Evolutionary conservation across 1,140 invertebrate genomes (phyloP).

Genomic region (Drosophila pruinosa): DNA sequence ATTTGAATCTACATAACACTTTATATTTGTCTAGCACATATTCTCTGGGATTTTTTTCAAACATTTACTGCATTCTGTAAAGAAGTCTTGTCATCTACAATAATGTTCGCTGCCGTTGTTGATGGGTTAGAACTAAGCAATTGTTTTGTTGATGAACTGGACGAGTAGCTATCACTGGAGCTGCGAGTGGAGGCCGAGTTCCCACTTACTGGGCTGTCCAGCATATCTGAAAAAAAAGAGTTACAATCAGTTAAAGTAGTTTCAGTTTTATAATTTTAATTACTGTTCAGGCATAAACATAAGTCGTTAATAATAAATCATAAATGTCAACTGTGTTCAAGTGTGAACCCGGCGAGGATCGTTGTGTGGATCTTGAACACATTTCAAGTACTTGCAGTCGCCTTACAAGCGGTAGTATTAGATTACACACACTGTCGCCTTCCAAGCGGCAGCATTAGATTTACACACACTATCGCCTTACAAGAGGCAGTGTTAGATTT

Average conservation of each 20-base stretch:
- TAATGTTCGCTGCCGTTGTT: constrained; percentile 76
- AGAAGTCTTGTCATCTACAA: constrained; percentile 77
- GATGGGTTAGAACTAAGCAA: constrained; percentile 84
- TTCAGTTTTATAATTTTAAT: background rate
- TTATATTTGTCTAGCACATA: background rate
- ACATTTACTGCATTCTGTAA: constrained; percentile 80
- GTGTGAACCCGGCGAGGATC: no score
- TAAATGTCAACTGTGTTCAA: no score
- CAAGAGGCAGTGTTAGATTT: no score
- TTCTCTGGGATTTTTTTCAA: constrained; percentile 28
- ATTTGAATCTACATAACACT: background rate
- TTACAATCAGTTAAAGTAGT: background rate
- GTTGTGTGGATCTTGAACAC: no score
- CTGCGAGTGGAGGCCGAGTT: constrained; percentile 86
- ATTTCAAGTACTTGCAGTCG: no score
- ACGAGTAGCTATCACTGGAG: constrained; percentile 89
- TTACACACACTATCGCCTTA: no score
- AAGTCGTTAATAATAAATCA: no score
- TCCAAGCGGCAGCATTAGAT: no score
- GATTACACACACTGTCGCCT: no score
- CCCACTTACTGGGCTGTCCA: constrained; percentile 86
- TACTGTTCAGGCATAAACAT: no score
- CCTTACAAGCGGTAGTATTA: no score
- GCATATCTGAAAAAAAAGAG: constrained; percentile 57
- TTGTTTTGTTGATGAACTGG: constrained; percentile 88